Evolutionary conservation across 2,797 vertebrate genomes (phyloP).

Genomic region (Periparus ater): DNA sequence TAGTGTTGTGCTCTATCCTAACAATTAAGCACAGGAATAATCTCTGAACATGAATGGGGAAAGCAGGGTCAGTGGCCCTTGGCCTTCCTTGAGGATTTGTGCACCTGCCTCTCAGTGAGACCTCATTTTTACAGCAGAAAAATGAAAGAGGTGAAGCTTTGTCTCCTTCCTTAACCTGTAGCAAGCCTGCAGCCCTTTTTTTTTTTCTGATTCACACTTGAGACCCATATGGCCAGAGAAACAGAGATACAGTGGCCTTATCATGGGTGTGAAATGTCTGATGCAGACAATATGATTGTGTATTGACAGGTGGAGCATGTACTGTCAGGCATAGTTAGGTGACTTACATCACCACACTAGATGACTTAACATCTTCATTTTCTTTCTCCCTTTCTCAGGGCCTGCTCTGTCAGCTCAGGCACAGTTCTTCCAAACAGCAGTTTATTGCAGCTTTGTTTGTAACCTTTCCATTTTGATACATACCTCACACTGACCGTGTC

Average conservation of each 20-base stretch:
- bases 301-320: neutral
- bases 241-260: neutral
- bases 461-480: neutral
- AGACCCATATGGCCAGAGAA: neutral
- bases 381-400: neutral
- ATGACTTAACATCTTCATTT: neutral
- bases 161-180: neutral
- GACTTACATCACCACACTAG: neutral
- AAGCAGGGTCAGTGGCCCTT: neutral
- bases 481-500: fast-evolving
- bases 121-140: neutral
- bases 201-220: neutral
- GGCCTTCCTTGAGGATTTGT: neutral
- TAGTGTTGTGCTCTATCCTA: neutral
- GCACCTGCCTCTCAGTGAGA: neutral
- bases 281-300: neutral
- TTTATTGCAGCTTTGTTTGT: neutral
- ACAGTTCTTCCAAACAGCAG: neutral
- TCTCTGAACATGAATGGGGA: neutral
- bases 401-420: neutral
- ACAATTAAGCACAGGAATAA: neutral
- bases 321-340: neutral
- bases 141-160: neutral
- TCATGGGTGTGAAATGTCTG: neutral
- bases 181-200: neutral